Percentiles rank a stretch among this genome's conserved stretches.
Conservation (phyloP, 2,113 vertebrate genomes). For the Nothoprocta pentlandii region DNA sequence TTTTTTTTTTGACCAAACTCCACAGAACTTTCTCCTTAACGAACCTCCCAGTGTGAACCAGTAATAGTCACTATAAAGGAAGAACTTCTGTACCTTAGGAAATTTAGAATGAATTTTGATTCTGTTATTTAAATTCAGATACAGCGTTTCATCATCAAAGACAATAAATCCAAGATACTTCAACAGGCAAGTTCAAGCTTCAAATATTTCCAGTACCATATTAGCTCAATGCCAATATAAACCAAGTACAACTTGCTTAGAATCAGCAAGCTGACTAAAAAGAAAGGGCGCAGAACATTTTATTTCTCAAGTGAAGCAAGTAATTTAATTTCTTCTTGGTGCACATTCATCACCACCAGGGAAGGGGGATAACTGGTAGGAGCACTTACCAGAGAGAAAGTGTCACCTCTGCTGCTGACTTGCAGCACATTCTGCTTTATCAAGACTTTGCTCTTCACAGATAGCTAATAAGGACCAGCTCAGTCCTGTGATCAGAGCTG, state of each 20-base stretch:
- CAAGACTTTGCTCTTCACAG: conserved; percentile 6
- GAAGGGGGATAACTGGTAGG: background rate
- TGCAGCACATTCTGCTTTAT: conserved; percentile 30
- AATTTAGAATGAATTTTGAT: background rate
- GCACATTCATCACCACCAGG: background rate
- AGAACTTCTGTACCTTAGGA: background rate
- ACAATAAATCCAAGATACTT: background rate
- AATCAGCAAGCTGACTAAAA: conserved; percentile 13
- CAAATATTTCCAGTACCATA: background rate
- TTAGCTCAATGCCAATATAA: conserved; percentile 38
- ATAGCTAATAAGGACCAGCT: conserved; percentile 45
- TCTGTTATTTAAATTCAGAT: background rate
- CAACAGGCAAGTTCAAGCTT: background rate
- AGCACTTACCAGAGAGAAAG: background rate
- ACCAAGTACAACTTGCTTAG: conserved; percentile 10
- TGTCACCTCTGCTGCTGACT: conserved; percentile 1
- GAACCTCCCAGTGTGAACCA: background rate
- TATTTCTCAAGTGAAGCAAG: background rate
- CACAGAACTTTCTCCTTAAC: background rate
- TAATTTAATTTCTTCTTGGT: background rate
- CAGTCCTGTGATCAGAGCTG: background rate
- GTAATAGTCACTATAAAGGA: background rate
- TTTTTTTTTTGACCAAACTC: background rate
- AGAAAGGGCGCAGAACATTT: conserved; percentile 17
- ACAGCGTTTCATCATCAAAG: background rate